A percentile compares a stretch with the other conserved stretches of the same genome.
phyloP scores from a whole-genome alignment of 1,140 invertebrate species.

The Zaprionus ornatus region DNA sequence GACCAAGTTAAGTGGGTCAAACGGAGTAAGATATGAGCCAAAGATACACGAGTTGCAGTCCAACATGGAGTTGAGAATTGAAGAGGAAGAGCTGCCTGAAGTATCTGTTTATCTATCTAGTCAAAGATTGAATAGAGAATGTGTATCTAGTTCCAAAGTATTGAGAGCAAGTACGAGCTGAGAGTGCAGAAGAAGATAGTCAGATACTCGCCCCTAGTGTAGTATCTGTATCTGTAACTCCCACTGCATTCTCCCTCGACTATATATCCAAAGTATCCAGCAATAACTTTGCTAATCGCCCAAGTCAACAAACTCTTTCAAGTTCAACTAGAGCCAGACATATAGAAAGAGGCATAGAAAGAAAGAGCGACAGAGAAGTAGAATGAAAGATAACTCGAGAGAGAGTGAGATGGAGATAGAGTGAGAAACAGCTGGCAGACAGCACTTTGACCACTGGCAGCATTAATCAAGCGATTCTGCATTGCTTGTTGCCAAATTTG shows the following conservation, averaged over 20 bases:
- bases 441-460: constrained; percentile 32
- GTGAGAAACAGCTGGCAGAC: constrained; percentile 30
- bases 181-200: too few relatives aligned
- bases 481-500: constrained; percentile 63
- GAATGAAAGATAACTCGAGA: background rate
- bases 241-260: background rate
- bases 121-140: too few relatives aligned
- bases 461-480: constrained; percentile 66
- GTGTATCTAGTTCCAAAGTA: too few relatives aligned
- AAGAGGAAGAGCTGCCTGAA: background rate
- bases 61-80: background rate
- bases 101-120: background rate
- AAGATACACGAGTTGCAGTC: background rate
- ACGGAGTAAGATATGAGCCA: constrained; percentile 24
- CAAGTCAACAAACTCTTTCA: constrained; percentile 72
- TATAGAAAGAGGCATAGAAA: background rate
- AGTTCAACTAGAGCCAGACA: constrained; percentile 40
- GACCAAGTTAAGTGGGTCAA: constrained; percentile 64
- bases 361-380: too few relatives aligned
- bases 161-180: too few relatives aligned
- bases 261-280: background rate
- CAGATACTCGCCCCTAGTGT: too few relatives aligned
- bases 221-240: background rate
- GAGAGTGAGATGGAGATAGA: background rate
- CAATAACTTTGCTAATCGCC: background rate